Percentiles rank a stretch among this genome's conserved stretches.
Conservation (phyloP, 2,113 vertebrate species). For the Etheostoma cragini region DNA sequence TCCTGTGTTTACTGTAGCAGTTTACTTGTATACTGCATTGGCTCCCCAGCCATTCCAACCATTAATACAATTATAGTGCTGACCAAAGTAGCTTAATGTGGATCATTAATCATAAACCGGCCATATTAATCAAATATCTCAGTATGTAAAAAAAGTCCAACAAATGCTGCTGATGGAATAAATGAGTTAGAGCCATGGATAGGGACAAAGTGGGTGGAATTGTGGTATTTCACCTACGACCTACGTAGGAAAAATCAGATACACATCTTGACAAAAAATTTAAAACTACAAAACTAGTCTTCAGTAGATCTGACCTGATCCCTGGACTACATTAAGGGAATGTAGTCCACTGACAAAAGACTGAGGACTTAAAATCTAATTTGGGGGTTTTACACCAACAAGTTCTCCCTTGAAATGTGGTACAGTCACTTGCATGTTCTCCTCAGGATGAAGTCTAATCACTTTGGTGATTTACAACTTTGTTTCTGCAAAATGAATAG, state of each 20-base stretch:
- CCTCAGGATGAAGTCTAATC: neutral
- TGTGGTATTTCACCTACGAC: neutral
- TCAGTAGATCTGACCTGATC: neutral
- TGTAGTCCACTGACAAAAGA: neutral
- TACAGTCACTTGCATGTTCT: neutral
- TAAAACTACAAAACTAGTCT: too few relatives aligned
- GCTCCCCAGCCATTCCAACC: constrained; percentile 19
- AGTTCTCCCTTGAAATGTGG: neutral
- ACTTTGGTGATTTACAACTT: neutral
- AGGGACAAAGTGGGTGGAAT: neutral
- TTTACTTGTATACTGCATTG: neutral
- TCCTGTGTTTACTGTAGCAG: constrained; percentile 14
- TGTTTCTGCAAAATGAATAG: neutral
- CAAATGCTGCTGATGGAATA: neutral
- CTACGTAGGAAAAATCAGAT: neutral
- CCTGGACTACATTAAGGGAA: neutral
- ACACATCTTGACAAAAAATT: neutral
- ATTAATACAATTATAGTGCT: constrained; percentile 31
- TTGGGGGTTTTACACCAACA: neutral
- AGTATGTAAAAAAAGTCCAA: neutral
- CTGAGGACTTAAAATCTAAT: neutral
- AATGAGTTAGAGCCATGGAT: neutral
- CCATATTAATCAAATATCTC: constrained; percentile 41
- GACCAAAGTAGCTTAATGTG: constrained; percentile 13
- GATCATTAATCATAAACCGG: constrained; percentile 35